phyloP scores from a whole-genome alignment of 2,113 vertebrate genomes.

The Merops nubicus region DNA sequence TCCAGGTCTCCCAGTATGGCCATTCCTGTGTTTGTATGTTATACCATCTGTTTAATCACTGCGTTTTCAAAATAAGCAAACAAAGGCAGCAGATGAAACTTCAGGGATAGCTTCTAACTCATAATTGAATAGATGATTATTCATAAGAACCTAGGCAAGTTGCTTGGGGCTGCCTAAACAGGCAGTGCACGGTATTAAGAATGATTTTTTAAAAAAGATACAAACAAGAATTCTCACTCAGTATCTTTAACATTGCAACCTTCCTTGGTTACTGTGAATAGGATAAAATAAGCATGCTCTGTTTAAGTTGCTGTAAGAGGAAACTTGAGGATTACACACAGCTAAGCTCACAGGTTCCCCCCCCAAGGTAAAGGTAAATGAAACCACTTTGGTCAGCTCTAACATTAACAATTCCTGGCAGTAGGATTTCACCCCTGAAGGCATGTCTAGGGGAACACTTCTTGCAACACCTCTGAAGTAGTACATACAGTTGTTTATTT shows the following conservation, averaged over 20 bases:
- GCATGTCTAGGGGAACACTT: background rate
- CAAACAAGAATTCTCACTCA: background rate
- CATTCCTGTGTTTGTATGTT: background rate
- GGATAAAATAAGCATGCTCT: conserved; percentile 45
- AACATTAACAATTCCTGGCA: background rate
- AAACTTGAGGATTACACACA: background rate
- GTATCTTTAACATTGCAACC: background rate
- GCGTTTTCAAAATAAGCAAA: conserved; percentile 6
- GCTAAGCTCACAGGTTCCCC: background rate
- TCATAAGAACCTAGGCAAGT: conserved; percentile 53
- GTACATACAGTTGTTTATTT: background rate
- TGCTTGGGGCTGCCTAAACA: conserved; percentile 24
- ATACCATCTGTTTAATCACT: background rate
- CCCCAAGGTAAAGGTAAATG: background rate
- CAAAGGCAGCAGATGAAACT: conserved; percentile 58
- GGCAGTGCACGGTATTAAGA: background rate
- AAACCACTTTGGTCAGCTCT: background rate
- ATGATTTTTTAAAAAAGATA: background rate
- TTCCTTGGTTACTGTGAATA: conserved; percentile 42
- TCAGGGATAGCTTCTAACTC: conserved; percentile 53
- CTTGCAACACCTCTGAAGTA: background rate
- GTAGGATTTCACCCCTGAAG: background rate
- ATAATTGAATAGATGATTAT: conserved; percentile 63
- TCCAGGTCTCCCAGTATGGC: background rate
- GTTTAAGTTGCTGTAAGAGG: background rate